Base-by-base conservation (phyloP, 2,888 invertebrate species). In the Hyposoter didymator region DNA sequence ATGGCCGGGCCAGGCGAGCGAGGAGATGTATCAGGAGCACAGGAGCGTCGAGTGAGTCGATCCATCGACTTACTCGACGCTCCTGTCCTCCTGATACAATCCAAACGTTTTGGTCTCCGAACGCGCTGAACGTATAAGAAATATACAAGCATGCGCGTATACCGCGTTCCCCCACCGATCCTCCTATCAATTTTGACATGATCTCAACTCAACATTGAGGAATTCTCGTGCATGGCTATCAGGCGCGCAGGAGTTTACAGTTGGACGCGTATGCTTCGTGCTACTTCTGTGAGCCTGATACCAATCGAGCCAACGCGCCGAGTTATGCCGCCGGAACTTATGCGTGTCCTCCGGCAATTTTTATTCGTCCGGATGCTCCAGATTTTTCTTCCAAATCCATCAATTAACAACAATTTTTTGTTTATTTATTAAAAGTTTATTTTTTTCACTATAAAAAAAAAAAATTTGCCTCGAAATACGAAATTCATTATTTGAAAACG, bases 221-320 rank as follows among this genome's bases (percentile, higher is more conserved):
- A 52, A 52, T 52, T 52, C 2, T 19, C 8, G 52, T 52, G 52
- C 10, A 19, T 2, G 19, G 8, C 8, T 52, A 52, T 52, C 52
- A 52, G 52, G 52, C 19, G 8, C 7, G 10, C 19, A 52, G 19
- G 52, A 52, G 10, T n/a, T 19, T 7, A 52, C 7, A 19, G 52
- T 19, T 1, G 8, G 2, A 0, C 19, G 8, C 10, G 19, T 19
- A 39, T 4, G 19, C 19, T 7, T 19, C 19, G 2, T 19, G 10
- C 19, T 19, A 7, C 52, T 52, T 4, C 52, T 52, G 52, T 1
- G n/a, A 52, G 5, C 49, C 49, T 52, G 49, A 52, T 52, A 52
- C 49, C n/a, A 52, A 52, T 52, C 49, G 49, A 52, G n/a, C 49
- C 49, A 52, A 19, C 49, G 49, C 52, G 19, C 52, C 52, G 52